Evolutionary conservation across 35 echinoderm and acorn worm genomes (phyloP).

Genomic region (Patiria miniata): DNA sequence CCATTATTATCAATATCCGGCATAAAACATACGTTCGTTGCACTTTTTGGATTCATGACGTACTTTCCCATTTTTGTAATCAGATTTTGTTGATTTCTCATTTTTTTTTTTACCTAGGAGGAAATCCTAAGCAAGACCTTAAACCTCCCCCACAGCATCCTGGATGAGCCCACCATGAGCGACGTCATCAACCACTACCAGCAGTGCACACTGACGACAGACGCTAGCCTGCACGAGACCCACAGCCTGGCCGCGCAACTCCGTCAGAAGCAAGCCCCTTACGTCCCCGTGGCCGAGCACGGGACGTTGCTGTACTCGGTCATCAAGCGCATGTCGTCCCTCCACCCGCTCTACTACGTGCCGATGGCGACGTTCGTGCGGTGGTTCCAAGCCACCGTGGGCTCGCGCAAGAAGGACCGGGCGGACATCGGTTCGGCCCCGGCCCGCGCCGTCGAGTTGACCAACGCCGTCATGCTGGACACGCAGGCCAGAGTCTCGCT

Average conservation of each 20-base stretch:
- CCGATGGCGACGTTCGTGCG: constrained; percentile 48
- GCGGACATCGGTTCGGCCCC: constrained; percentile 66
- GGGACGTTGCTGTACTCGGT: constrained; percentile 76
- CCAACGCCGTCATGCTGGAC: constrained; percentile 61
- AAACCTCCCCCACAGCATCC: constrained; percentile 57
- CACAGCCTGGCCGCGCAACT: constrained; percentile 60
- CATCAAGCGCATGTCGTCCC: constrained; percentile 56
- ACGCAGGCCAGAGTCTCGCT: constrained; percentile 53
- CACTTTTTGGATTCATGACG: no score
- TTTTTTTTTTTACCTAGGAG: constrained; percentile 37
- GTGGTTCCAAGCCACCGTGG: constrained; percentile 58
- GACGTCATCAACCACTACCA: constrained; percentile 61
- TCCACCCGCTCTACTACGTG: constrained; percentile 83
- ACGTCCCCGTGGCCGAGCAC: constrained; percentile 71
- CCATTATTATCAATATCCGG: no score
- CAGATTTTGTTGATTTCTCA: no score
- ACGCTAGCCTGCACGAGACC: constrained; percentile 71
- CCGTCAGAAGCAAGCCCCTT: constrained; percentile 57
- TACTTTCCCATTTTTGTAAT: no score
- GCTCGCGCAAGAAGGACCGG: constrained; percentile 61
- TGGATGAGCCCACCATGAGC: constrained; percentile 68
- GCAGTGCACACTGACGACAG: constrained; percentile 56
- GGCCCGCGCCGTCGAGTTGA: constrained; percentile 81
- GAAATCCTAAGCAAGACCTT: constrained; percentile 70
- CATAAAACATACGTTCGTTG: no score